Conservation (phyloP, 2,797 vertebrate species). For the Lutjanus argentimaculatus region DNA sequence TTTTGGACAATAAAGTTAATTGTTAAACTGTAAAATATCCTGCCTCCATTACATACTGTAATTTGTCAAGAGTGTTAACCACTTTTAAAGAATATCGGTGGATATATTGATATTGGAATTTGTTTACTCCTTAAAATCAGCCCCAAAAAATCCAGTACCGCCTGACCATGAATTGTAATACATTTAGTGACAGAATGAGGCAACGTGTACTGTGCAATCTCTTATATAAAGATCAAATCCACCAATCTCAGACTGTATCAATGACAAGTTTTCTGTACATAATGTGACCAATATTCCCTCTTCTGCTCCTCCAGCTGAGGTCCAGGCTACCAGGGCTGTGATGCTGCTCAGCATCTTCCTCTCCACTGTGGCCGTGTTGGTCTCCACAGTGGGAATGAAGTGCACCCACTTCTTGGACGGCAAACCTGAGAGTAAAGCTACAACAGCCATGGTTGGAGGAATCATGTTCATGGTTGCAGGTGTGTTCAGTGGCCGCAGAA, state of each 20-base stretch:
- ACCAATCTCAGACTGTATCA: neutral
- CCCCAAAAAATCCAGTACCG: too few species aligned
- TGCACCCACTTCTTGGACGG: constrained; percentile 93
- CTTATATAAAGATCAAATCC: neutral
- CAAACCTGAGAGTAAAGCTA: constrained; percentile 86
- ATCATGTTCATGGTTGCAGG: constrained; percentile 89
- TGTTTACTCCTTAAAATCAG: too few species aligned
- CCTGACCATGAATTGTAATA: too few species aligned
- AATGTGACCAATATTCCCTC: neutral
- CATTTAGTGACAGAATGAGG: neutral
- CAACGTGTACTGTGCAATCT: too few species aligned
- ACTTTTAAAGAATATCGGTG: too few species aligned
- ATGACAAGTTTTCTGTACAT: neutral
- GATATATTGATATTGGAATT: too few species aligned
- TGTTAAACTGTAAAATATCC: too few species aligned
- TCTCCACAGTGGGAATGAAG: constrained; percentile 91
- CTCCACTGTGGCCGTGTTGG: constrained; percentile 85
- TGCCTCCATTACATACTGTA: too few species aligned
- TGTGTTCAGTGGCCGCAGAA: constrained; percentile 60
- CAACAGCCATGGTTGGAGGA: constrained; percentile 87
- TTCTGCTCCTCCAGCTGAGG: constrained; percentile 77
- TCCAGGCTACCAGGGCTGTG: constrained; percentile 90
- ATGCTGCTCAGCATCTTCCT: constrained; percentile 90
- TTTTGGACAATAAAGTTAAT: too few species aligned
- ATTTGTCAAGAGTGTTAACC: too few species aligned